These are phyloP conservation scores for Seladonia tumulorum DNA, from an alignment of 2,888 invertebrate genomes.

Conservation along the genomic window DNA sequence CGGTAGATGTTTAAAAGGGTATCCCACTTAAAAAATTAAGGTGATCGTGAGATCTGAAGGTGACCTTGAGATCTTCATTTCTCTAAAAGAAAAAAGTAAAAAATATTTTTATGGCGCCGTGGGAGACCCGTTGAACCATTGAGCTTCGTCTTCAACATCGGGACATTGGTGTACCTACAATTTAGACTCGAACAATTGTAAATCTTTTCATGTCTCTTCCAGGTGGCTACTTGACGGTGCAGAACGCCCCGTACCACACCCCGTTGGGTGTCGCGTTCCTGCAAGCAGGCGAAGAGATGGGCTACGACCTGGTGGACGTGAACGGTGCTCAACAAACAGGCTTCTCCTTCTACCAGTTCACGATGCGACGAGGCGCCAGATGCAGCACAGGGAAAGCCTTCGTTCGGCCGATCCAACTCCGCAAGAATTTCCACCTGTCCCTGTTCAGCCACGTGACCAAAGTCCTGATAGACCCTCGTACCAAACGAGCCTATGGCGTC, in stretches of 20 bases:
- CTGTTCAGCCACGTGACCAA: constrained; percentile 92
- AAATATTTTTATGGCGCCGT: no score
- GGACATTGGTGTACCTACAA: background rate
- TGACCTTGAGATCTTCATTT: no score
- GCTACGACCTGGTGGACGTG: constrained; percentile 93
- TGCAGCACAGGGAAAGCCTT: constrained; percentile 95
- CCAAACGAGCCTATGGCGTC: constrained; percentile 91
- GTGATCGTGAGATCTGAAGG: no score
- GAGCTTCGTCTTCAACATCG: no score
- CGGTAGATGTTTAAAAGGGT: no score
- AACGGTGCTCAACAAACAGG: constrained; percentile 95
- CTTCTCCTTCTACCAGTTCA: constrained; percentile 94
- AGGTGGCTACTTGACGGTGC: constrained; percentile 92
- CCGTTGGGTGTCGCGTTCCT: constrained; percentile 94
- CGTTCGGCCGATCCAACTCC: constrained; percentile 90
- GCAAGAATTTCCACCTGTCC: constrained; percentile 93
- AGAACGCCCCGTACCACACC: constrained; percentile 92
- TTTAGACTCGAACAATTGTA: background rate
- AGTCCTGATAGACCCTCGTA: constrained; percentile 89
- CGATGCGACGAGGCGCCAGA: constrained; percentile 93
- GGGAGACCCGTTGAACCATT: no score
- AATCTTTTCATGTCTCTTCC: constrained; percentile 43
- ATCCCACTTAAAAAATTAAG: no score
- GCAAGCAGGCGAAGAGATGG: constrained; percentile 96
- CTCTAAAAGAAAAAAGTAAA: no score